A percentile compares a stretch with the other conserved stretches of the same genome.
Conservation (phyloP, 2,797 vertebrate genomes). For the Botia kubotai region DNA sequence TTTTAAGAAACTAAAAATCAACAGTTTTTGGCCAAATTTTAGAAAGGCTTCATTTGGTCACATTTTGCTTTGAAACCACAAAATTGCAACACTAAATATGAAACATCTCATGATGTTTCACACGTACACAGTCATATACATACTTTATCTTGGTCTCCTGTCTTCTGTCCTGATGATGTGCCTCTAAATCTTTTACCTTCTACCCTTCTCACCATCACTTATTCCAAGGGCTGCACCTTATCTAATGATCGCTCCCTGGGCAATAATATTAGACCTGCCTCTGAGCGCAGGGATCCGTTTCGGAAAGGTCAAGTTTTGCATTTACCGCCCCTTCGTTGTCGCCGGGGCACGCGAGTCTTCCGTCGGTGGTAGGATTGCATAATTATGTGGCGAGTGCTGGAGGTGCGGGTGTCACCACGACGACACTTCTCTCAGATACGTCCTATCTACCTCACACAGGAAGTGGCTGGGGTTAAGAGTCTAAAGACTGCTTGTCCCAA, state of each 20-base stretch:
- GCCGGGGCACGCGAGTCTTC: slow-evolving; percentile 5
- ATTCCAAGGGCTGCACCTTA: slow-evolving; percentile 70
- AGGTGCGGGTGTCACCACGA: slow-evolving; percentile 35
- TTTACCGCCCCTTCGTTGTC: slow-evolving; percentile 60
- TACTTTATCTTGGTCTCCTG: background rate
- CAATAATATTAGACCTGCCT: slow-evolving; percentile 70
- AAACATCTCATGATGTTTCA: slow-evolving; percentile 33
- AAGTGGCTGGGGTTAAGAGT: slow-evolving; percentile 77
- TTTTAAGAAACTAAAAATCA: background rate
- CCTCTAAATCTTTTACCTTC: slow-evolving; percentile 51
- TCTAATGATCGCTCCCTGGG: slow-evolving; percentile 58
- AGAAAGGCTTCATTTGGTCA: background rate
- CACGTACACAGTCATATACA: background rate
- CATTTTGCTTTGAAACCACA: background rate
- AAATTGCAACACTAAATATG: background rate
- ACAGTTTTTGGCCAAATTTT: background rate
- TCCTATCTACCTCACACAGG: slow-evolving; percentile 77
- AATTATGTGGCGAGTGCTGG: slow-evolving; percentile 40
- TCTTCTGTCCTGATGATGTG: background rate
- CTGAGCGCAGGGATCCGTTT: slow-evolving; percentile 70
- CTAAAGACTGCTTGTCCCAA: slow-evolving; percentile 77
- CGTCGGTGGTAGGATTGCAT: slow-evolving; percentile 31
- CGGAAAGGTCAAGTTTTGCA: slow-evolving; percentile 79
- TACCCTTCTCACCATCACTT: slow-evolving; percentile 63
- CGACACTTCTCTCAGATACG: slow-evolving; percentile 59